phyloP scores from a whole-genome alignment of 2,888 invertebrate species.

The Morpho deidamia region DNA sequence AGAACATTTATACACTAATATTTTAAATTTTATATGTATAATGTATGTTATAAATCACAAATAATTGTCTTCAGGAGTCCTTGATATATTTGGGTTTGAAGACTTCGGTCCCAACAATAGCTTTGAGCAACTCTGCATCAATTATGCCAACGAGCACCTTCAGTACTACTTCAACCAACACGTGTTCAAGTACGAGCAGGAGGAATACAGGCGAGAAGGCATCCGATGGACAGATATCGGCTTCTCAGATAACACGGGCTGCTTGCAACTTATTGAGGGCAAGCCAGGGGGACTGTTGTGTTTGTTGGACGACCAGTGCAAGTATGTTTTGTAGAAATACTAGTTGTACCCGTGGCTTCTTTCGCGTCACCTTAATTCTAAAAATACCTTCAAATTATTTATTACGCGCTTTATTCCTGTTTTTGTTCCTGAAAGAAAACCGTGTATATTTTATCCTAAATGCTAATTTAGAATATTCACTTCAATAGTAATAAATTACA shows the following conservation, averaged over 20 bases:
- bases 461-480: no score
- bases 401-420: no score
- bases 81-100: conserved; percentile 98
- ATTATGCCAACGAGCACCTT: conserved; percentile 97
- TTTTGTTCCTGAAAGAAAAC: no score
- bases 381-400: no score
- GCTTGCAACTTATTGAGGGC: conserved; percentile 94
- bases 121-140: conserved; percentile 98
- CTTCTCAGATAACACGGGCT: conserved; percentile 97
- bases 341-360: no score
- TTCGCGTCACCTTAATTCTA: no score
- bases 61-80: conserved; percentile 80
- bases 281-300: conserved; percentile 93
- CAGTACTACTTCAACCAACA: conserved; percentile 99
- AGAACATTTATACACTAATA: no score
- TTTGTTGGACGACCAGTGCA: conserved; percentile 97
- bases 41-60: conserved; percentile 1
- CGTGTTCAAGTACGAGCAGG: conserved; percentile 98
- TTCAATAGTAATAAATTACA: no score
- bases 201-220: conserved; percentile 95
- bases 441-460: neutral
- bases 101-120: conserved; percentile 94
- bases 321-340: conserved; percentile 78
- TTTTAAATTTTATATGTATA: no score
- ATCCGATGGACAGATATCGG: conserved; percentile 97